phyloP scores from a whole-genome alignment of 2,888 invertebrate species.

The Holacanthella duospinosa region DNA sequence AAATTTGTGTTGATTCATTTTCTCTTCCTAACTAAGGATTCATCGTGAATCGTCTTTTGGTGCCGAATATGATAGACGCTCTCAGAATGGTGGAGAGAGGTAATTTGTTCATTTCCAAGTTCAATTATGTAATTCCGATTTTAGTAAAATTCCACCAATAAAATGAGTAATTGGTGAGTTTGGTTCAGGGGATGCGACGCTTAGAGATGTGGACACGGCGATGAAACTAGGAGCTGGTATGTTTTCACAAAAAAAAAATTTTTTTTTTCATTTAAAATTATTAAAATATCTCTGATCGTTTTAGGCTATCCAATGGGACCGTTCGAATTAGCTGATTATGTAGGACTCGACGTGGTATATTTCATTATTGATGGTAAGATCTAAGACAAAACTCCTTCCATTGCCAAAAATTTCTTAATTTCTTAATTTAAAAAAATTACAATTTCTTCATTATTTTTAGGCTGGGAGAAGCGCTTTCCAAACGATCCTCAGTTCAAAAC shows the following conservation, averaged over 20 bases:
- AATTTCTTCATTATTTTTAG: slow-evolving; percentile 36
- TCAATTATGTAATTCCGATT: slow-evolving; percentile 2
- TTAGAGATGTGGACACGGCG: slow-evolving; percentile 70
- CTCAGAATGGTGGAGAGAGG: slow-evolving; percentile 48
- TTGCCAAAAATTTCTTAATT: neutral
- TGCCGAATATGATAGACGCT: slow-evolving; percentile 51
- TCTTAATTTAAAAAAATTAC: neutral
- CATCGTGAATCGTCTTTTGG: slow-evolving; percentile 51
- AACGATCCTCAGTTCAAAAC: slow-evolving; percentile 40
- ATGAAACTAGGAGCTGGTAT: slow-evolving; percentile 73
- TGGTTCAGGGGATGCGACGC: slow-evolving; percentile 57
- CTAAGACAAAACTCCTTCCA: neutral
- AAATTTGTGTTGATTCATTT: neutral
- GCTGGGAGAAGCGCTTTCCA: slow-evolving; percentile 47
- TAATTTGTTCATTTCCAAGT: slow-evolving; percentile 5
- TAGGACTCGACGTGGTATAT: slow-evolving; percentile 67
- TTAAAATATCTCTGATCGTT: too few species aligned
- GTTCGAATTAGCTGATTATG: slow-evolving; percentile 70
- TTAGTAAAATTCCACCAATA: neutral
- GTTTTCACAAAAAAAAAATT: too few species aligned
- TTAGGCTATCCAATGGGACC: slow-evolving; percentile 76
- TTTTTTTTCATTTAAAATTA: too few species aligned
- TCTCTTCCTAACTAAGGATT: slow-evolving; percentile 49
- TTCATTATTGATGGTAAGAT: slow-evolving; percentile 60
- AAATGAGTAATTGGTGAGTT: neutral